Base-by-base conservation (phyloP, 2,888 invertebrate species). In the Sesia apiformis region DNA sequence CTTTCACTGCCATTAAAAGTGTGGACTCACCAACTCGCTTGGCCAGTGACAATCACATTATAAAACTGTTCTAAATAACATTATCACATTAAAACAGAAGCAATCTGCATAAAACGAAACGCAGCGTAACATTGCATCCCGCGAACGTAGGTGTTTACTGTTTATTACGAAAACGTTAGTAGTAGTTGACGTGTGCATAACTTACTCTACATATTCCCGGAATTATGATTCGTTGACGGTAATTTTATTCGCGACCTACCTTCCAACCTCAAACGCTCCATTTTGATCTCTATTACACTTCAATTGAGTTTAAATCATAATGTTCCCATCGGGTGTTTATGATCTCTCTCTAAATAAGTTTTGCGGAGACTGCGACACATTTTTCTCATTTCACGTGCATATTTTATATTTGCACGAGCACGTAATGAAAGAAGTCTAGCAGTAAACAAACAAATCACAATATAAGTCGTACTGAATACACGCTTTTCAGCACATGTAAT, bases 361-460 rank as follows among this genome's bases (percentile, higher is more conserved):
- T 57, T 7, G 55, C 52, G 57, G 74, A 78, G 74, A 74, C 74
- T 78, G 84, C 79, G 79, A 84, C 82, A 86, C 78, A 85, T 86
- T 86, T 86, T 87, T 87, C 86, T 85, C 83, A 82, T 87, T 84
- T 83, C 78, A 74, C 74, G 81, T 87, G 87, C 85, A 87, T 88
- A 86, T 84, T 86, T 87, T 84, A 87, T 84, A 78, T 75, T 23
- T 75, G 75, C 76, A 78, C 76, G 81, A 75, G 78, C 74, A 75
- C 75, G 76, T 85, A 86, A 86, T 85, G 85, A 83, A 81, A 81
- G 79, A 74, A 81, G 76, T 79, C 78, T 78, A 70, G 67, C 72
- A 68, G 67, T 65, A 74, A 71, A 77, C 77, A 80, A 81, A 85
- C 78, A 83, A 81, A 82, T 81, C 81, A 81, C 77, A 74, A 73